These are phyloP conservation scores for Bradynema listronoti DNA, from an alignment of 1,140 invertebrate genomes.

Conservation along the genomic window DNA sequence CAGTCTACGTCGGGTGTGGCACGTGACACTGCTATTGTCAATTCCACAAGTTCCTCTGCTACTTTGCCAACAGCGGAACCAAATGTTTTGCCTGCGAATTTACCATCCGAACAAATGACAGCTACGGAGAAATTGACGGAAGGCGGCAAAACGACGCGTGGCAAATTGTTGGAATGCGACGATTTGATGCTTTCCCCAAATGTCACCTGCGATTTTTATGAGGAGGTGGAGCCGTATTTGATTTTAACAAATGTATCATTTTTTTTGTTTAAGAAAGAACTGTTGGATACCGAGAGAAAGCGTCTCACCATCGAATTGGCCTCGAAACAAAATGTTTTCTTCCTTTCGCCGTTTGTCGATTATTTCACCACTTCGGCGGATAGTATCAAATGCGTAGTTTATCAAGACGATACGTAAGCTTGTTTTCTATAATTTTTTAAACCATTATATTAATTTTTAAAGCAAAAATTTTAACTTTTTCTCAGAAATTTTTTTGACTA, in stretches of 20 bases:
- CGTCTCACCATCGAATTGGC: too few species aligned
- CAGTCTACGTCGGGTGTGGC: neutral
- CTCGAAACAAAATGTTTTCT: constrained; percentile 31
- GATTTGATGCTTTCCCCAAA: constrained; percentile 3
- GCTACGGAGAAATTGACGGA: constrained; percentile 1
- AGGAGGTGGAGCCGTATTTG: constrained; percentile 19
- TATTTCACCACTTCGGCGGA: constrained; percentile 39
- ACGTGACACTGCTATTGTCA: neutral
- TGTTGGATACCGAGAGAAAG: too few species aligned
- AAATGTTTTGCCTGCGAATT: neutral
- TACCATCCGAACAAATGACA: neutral
- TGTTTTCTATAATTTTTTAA: too few species aligned
- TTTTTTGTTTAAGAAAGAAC: constrained; percentile 20
- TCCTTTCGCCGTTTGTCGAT: constrained; percentile 32
- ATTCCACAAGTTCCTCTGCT: neutral
- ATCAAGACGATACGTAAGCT: constrained; percentile 36
- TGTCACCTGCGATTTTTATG: constrained; percentile 20
- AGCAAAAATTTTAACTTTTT: neutral
- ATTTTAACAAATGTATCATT: neutral
- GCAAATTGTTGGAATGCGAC: constrained; percentile 24
- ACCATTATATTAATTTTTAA: constrained; percentile 5
- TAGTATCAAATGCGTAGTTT: constrained; percentile 35
- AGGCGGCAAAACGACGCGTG: constrained; percentile 5
- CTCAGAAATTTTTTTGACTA: neutral
- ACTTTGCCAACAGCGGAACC: neutral